phyloP scores from a whole-genome alignment of 1,140 invertebrate genomes.

The Leucophenga varia region DNA sequence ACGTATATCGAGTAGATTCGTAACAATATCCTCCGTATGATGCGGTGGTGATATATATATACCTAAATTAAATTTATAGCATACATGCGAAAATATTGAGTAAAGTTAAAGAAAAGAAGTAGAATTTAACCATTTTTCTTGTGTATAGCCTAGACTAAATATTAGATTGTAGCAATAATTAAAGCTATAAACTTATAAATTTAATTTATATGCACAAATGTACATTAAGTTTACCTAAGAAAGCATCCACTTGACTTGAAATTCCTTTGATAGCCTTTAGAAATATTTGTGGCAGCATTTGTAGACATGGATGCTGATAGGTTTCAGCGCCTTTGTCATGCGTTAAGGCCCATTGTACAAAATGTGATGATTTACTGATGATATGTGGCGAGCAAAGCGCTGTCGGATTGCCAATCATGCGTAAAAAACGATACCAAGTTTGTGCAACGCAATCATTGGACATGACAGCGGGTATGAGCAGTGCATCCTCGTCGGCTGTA shows the following conservation, averaged over 20 bases:
- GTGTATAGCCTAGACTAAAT: too few species aligned
- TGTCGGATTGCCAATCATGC: slow-evolving; percentile 91
- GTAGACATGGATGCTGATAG: slow-evolving; percentile 88
- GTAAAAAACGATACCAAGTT: slow-evolving; percentile 91
- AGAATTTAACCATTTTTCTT: too few species aligned
- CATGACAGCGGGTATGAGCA: slow-evolving; percentile 80
- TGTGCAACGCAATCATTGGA: slow-evolving; percentile 86
- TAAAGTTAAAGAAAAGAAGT: neutral
- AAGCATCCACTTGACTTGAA: slow-evolving; percentile 91
- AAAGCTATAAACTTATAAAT: too few species aligned
- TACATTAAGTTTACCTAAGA: slow-evolving; percentile 91
- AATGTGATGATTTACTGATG: slow-evolving; percentile 83
- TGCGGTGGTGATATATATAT: slow-evolving; percentile 38
- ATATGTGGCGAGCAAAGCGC: slow-evolving; percentile 85
- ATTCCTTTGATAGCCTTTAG: slow-evolving; percentile 91
- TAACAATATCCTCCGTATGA: slow-evolving; percentile 37
- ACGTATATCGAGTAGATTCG: slow-evolving; percentile 48
- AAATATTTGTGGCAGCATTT: slow-evolving; percentile 85
- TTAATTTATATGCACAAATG: too few species aligned
- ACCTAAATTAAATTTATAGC: slow-evolving; percentile 22
- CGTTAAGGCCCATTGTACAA: slow-evolving; percentile 74
- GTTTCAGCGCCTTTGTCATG: slow-evolving; percentile 78
- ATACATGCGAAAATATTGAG: neutral
- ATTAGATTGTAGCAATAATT: too few species aligned
- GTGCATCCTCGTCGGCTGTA: slow-evolving; percentile 81